Evolutionary conservation across 2,797 vertebrate genomes (phyloP).

Genomic region (Mormyrus hasselquistii): DNA sequence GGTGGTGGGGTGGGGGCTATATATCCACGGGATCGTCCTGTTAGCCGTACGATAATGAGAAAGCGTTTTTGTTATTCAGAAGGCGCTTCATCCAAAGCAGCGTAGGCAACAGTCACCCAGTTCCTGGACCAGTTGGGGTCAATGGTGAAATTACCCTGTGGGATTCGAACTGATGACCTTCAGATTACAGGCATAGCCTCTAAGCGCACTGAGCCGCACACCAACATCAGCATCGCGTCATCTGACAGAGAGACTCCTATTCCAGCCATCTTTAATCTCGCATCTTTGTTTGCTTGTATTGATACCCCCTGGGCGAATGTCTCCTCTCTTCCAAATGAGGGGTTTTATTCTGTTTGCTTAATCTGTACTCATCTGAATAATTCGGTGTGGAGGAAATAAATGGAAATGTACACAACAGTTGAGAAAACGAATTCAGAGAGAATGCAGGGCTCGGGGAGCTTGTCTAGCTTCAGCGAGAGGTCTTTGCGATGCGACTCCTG

Average conservation of each 20-base stretch:
- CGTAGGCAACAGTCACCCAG: neutral
- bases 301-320: neutral
- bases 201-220: neutral
- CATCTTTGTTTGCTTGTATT: neutral
- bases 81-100: neutral
- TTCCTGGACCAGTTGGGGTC: neutral
- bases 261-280: neutral
- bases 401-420: neutral
- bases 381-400: neutral
- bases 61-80: neutral
- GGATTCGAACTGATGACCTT: neutral
- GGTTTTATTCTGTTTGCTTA: neutral
- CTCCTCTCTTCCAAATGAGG: neutral
- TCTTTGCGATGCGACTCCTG: neutral
- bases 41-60: neutral
- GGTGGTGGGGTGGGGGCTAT: neutral
- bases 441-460: neutral
- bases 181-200: neutral
- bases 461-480: neutral
- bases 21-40: neutral
- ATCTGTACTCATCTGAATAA: neutral
- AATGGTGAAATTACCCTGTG: neutral
- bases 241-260: neutral
- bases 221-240: neutral
- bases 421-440: neutral